These are phyloP conservation scores for Aphelenchoides besseyi DNA, from an alignment of 1,140 invertebrate species.

Conservation along the genomic window DNA sequence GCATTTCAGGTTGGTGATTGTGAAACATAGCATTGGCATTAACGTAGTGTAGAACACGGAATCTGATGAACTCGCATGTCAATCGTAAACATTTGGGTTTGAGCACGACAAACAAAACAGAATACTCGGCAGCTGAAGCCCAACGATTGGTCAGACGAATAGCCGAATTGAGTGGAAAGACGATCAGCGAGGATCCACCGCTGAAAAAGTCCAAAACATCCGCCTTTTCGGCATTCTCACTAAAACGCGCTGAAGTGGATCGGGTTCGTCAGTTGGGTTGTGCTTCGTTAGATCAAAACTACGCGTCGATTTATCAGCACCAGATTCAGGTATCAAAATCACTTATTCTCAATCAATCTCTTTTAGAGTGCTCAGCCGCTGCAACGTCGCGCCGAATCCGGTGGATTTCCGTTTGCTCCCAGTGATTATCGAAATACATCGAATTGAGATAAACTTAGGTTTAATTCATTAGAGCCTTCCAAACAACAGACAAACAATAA, in stretches of 20 bases:
- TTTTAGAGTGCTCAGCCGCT: neutral
- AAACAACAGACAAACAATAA: slow-evolving; percentile 9
- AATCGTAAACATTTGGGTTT: slow-evolving; percentile 18
- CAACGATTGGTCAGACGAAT: neutral
- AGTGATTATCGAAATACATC: neutral
- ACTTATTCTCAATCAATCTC: neutral
- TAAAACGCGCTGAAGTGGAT: neutral
- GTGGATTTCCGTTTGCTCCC: neutral
- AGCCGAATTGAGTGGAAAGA: slow-evolving; percentile 17
- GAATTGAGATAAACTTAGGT: neutral
- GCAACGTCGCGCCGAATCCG: neutral
- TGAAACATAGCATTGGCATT: neutral
- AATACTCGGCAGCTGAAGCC: slow-evolving; percentile 6
- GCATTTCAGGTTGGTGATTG: slow-evolving; percentile 7
- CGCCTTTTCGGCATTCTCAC: neutral
- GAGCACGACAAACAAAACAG: neutral
- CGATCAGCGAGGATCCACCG: slow-evolving; percentile 11
- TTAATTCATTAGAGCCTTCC: neutral
- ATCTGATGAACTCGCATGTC: slow-evolving; percentile 23
- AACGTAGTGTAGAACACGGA: slow-evolving; percentile 12
- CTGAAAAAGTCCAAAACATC: slow-evolving; percentile 9
- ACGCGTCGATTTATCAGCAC: neutral
- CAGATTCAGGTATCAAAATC: neutral
- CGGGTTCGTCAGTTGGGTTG: neutral
- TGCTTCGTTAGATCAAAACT: neutral